phyloP scores from a whole-genome alignment of 1,140 invertebrate species.

The Drosophila miranda region DNA sequence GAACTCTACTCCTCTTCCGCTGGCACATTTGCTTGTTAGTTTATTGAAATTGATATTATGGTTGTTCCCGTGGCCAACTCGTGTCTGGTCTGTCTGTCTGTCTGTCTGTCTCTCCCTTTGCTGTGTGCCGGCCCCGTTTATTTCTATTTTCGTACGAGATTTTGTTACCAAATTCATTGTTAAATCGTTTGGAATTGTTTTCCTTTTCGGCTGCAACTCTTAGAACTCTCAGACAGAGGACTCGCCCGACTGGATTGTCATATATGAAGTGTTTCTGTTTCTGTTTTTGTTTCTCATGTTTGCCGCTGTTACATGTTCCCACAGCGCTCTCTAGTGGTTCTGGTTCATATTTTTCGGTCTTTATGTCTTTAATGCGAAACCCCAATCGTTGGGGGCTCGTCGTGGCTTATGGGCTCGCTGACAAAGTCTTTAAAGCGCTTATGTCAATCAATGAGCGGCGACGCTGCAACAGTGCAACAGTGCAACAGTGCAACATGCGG shows the following conservation, averaged over 20 bases:
- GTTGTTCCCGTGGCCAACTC: constrained; percentile 25
- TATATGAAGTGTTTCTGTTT: constrained; percentile 38
- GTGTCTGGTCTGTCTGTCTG: constrained; percentile 5
- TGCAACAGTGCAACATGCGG: constrained; percentile 31
- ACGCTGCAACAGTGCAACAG: constrained; percentile 2
- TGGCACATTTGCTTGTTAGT: constrained; percentile 73
- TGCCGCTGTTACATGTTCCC: constrained; percentile 11
- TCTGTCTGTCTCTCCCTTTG: constrained; percentile 16
- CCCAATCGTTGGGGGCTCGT: background rate
- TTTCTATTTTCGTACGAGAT: constrained; percentile 64
- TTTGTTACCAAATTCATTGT: constrained; percentile 73
- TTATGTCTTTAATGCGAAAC: constrained; percentile 24
- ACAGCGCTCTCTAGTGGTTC: constrained; percentile 2
- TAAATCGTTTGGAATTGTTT: constrained; percentile 70
- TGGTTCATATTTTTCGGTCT: constrained; percentile 48
- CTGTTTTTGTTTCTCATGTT: constrained; percentile 5
- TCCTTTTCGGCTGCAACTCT: constrained; percentile 14
- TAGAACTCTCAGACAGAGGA: constrained; percentile 15
- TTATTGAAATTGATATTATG: constrained; percentile 80
- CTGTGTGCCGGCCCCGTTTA: constrained; percentile 18
- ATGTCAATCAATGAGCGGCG: constrained; percentile 62
- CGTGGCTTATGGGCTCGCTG: constrained; percentile 15
- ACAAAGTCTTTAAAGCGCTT: constrained; percentile 66
- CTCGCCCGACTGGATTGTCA: constrained; percentile 40
- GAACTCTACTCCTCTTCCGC: constrained; percentile 29